Conservation (phyloP, 2,797 vertebrate species). For the Sphaeramia orbicularis region DNA sequence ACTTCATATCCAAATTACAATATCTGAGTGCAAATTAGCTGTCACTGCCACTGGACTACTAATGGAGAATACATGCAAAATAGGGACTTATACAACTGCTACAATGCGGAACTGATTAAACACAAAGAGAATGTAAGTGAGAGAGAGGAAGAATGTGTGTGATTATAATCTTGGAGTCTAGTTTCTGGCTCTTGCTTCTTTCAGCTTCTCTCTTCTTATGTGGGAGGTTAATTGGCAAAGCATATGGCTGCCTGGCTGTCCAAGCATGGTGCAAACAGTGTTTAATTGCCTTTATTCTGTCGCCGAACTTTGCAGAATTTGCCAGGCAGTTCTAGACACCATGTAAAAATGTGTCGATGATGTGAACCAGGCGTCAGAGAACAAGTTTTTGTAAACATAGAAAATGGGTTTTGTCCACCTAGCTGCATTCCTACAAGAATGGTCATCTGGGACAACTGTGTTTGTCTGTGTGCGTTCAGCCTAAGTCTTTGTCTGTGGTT, state of each 20-base stretch:
- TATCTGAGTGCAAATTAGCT: constrained; percentile 71
- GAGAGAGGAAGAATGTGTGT: constrained; percentile 40
- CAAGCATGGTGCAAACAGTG: constrained; percentile 66
- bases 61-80: constrained; percentile 56
- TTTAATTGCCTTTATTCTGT: constrained; percentile 78
- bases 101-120: constrained; percentile 64
- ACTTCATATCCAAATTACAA: constrained; percentile 56
- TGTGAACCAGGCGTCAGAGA: constrained; percentile 38
- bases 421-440: constrained; percentile 72
- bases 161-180: constrained; percentile 48
- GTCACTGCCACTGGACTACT: constrained; percentile 47
- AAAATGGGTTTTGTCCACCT: constrained; percentile 73
- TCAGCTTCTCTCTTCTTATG: constrained; percentile 36
- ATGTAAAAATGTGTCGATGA: constrained; percentile 57
- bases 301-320: constrained; percentile 67
- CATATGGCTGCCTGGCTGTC: constrained; percentile 57
- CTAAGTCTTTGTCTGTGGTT: constrained; percentile 70
- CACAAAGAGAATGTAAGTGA: constrained; percentile 34
- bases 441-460: constrained; percentile 76
- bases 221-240: constrained; percentile 78
- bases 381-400: constrained; percentile 55
- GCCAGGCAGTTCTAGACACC: constrained; percentile 46
- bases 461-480: constrained; percentile 70
- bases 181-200: constrained; percentile 26
- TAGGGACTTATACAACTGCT: constrained; percentile 30